Evolutionary conservation across 2,888 invertebrate genomes (phyloP).

Genomic region (Heteropelma amictum): DNA sequence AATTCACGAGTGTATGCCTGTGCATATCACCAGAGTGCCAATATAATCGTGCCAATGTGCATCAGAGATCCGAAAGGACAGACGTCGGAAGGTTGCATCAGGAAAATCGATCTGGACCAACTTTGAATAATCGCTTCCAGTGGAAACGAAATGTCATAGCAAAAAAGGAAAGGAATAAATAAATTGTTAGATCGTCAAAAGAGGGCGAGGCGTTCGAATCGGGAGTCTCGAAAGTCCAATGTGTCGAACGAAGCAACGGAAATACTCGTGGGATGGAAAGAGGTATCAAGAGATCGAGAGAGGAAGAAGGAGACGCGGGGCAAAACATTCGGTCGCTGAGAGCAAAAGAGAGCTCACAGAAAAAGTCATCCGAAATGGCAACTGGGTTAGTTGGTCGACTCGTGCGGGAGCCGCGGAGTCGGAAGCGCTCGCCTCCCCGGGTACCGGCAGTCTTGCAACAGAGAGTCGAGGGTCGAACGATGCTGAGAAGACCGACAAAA

Average conservation of each 20-base stretch:
- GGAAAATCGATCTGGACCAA: not conserved
- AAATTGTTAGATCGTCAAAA: constrained; percentile 1
- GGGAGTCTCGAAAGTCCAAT: constrained; percentile 27
- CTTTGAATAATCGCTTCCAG: constrained; percentile 26
- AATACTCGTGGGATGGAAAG: constrained; percentile 24
- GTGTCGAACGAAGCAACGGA: constrained; percentile 50
- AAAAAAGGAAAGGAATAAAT: not conserved
- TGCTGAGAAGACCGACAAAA: constrained; percentile 38
- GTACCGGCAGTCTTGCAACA: not conserved
- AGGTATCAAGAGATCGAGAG: not conserved
- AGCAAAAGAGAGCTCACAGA: constrained; percentile 42
- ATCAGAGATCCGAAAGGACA: not conserved
- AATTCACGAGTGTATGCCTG: no score
- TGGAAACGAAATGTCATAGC: no score
- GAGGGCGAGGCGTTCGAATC: constrained; percentile 26
- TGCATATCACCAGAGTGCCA: no score
- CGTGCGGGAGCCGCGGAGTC: constrained; percentile 24
- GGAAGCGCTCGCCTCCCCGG: constrained; percentile 2
- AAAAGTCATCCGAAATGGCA: constrained; percentile 54
- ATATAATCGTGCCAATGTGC: constrained; percentile 2
- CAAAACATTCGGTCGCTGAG: constrained; percentile 29
- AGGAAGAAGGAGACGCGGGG: not conserved
- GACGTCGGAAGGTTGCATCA: constrained; percentile 9
- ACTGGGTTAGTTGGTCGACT: constrained; percentile 55
- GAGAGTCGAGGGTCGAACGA: constrained; percentile 35